These are phyloP conservation scores for Dendroctonus valens DNA, from an alignment of 1,140 invertebrate genomes.

Conservation along the genomic window DNA sequence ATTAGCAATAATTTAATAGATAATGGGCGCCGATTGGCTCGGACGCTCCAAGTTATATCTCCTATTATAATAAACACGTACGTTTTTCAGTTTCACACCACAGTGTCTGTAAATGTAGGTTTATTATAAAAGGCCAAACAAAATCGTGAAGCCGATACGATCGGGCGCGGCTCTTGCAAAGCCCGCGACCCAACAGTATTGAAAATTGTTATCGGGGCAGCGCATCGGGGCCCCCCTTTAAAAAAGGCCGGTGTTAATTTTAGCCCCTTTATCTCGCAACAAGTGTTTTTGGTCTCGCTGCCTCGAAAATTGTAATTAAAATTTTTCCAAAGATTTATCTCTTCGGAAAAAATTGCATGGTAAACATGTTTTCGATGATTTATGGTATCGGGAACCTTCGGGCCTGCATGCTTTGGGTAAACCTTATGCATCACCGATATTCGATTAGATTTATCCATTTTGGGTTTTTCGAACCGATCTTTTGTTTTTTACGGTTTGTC, in stretches of 20 bases:
- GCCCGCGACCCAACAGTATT: constrained; percentile 27
- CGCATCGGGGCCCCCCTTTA: constrained; percentile 22
- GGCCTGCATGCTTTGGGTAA: too few species aligned
- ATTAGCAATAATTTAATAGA: constrained; percentile 33
- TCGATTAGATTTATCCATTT: too few species aligned
- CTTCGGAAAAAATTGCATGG: constrained; percentile 25
- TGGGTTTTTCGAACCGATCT: too few species aligned
- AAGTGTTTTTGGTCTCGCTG: constrained; percentile 26
- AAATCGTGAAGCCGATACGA: constrained; percentile 30
- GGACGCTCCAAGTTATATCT: constrained; percentile 5
- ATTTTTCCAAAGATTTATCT: constrained; percentile 29
- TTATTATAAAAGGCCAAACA: constrained; percentile 30
- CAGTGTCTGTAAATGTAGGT: constrained; percentile 30
- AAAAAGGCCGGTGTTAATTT: constrained; percentile 31
- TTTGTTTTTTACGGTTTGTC: too few species aligned
- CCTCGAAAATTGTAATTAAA: constrained; percentile 29
- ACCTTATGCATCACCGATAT: too few species aligned
- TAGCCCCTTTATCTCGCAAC: constrained; percentile 30
- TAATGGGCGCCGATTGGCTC: constrained; percentile 13
- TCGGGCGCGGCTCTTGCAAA: constrained; percentile 15
- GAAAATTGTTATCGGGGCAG: constrained; percentile 25
- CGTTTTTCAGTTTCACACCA: constrained; percentile 31
- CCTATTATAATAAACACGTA: constrained; percentile 32
- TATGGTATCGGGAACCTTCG: constrained; percentile 11
- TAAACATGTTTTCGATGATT: constrained; percentile 27